Base-by-base conservation (phyloP, 2,797 vertebrate species). In the Hydrocynus forskahlii region DNA sequence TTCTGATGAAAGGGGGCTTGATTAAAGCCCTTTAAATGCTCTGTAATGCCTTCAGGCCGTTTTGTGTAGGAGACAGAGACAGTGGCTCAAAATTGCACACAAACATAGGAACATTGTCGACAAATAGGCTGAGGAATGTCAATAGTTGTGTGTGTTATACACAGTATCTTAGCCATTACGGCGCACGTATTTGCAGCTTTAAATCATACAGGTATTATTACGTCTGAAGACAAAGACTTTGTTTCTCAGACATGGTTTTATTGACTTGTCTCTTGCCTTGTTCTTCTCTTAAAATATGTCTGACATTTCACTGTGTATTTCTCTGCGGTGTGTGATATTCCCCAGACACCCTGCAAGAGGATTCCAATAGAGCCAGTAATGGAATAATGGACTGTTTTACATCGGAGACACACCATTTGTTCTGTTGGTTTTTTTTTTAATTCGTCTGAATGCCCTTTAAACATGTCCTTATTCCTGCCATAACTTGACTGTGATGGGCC, bases 301-400 rank as follows among this genome's bases (percentile, higher is more conserved):
- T 54, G 38, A 55, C 71, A 25, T 72, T 83, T 72, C 57, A 50
- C 60, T 55, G 25, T 72, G 17, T 60, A 13, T 69, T 64, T 40
- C 52, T 68, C 52, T 7, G 19, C 45, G 13, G 2, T 10, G 12
- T 2, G 48, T 70, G 73, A 82, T 35, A 3, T 38, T 77, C 62
- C 14, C 62, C 80, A 86, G 82, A 84, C 75, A 59, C 67, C 19
- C 69, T 5, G 13, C 78, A 25, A 54, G 59, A 78, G 4, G 21
- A 77, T 23, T 54, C 67, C 12, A 7, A 62, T 45, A 68, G 57
- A 63, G 23, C 35, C n/a, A 55, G 57, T 35, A 21, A 52, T 25
- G 68, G 17, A 78, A 63, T 21, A 78, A 54, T 21, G 29, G 2
- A 14, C 17, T 16, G 23, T 70, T 50, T 83, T 23, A 72, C 38